Conservation (phyloP, 2,113 vertebrate species). For the Chlorodrepanis virens region DNA sequence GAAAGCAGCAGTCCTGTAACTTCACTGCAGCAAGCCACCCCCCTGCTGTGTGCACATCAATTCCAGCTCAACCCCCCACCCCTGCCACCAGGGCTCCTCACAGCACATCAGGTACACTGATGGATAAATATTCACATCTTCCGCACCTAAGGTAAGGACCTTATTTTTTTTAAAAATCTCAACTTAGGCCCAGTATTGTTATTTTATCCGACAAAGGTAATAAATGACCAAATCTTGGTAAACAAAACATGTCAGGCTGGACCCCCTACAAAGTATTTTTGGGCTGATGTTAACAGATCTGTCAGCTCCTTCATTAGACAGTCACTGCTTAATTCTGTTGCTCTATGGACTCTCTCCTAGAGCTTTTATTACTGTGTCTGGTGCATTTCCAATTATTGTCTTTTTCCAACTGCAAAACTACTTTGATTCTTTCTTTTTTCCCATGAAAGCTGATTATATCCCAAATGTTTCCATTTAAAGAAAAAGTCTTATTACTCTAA, state of each 20-base stretch:
- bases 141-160: background rate
- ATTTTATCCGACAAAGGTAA: background rate
- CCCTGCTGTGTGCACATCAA: background rate
- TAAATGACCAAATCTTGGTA: background rate
- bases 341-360: background rate
- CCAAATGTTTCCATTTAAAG: background rate
- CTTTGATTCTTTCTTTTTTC: background rate
- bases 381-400: background rate
- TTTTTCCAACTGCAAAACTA: background rate
- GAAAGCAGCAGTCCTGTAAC: background rate
- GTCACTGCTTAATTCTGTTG: background rate
- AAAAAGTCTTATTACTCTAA: background rate
- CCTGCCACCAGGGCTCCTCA: rapidly evolving
- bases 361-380: background rate
- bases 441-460: background rate
- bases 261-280: background rate
- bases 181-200: background rate
- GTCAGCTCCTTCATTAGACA: background rate
- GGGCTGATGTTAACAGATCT: background rate
- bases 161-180: background rate
- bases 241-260: background rate
- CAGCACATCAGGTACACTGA: background rate
- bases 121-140: background rate
- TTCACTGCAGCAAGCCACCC: background rate
- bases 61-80: background rate